phyloP scores from a whole-genome alignment of 1,140 invertebrate species.

The Nasonia longicornis region DNA sequence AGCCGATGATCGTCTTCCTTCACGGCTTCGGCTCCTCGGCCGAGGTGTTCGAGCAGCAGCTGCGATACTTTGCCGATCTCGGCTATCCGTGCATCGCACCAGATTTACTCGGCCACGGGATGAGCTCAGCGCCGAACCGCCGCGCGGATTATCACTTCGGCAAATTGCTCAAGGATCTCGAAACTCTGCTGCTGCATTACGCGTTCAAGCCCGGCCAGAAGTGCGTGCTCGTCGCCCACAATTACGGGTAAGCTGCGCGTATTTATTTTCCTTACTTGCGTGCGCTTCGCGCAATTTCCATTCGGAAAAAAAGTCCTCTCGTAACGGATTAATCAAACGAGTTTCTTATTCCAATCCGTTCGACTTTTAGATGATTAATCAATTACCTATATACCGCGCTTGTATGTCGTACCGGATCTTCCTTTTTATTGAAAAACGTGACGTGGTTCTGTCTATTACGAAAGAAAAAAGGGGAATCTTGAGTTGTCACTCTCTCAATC shows the following conservation, averaged over 20 bases:
- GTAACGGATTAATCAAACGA: too few relatives aligned
- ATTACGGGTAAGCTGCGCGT: slow-evolving; percentile 62
- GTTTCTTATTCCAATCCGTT: too few relatives aligned
- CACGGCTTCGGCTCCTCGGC: slow-evolving; percentile 81
- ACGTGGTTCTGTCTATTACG: not conserved
- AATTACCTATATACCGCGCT: not conserved
- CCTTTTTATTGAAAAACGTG: not conserved
- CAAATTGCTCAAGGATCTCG: slow-evolving; percentile 74
- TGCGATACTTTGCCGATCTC: slow-evolving; percentile 73
- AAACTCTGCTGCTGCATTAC: slow-evolving; percentile 75
- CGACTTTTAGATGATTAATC: too few relatives aligned
- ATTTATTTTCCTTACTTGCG: too few relatives aligned
- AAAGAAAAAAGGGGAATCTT: not conserved
- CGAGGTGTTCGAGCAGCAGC: slow-evolving; percentile 76
- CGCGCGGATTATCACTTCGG: slow-evolving; percentile 75
- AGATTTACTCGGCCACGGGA: slow-evolving; percentile 81
- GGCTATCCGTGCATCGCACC: slow-evolving; percentile 79
- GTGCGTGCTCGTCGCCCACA: slow-evolving; percentile 65
- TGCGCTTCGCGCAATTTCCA: not conserved
- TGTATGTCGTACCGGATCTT: not conserved
- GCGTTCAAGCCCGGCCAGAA: slow-evolving; percentile 65
- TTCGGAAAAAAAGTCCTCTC: too few relatives aligned
- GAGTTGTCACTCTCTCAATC: slow-evolving; percentile 10
- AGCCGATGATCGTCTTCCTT: slow-evolving; percentile 77
- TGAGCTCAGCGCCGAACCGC: slow-evolving; percentile 75